Conservation (phyloP, 2,113 vertebrate genomes). For the Caracal caracal region DNA sequence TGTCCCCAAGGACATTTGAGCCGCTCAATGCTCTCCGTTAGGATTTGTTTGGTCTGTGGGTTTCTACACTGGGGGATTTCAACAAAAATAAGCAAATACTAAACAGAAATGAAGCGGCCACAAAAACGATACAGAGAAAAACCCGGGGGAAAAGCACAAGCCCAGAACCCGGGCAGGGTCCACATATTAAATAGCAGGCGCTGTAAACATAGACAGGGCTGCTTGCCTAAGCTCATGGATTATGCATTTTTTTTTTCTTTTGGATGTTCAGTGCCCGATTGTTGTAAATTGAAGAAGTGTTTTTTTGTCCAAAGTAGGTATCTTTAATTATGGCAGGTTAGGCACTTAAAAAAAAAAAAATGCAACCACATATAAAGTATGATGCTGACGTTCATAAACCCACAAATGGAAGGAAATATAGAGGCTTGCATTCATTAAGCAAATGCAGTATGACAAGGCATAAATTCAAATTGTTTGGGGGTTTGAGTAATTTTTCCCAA, state of each 20-base stretch:
- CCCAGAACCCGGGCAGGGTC: constrained; percentile 58
- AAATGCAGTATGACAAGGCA: constrained; percentile 60
- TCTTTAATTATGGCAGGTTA: constrained; percentile 59
- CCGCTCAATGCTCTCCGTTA: constrained; percentile 81
- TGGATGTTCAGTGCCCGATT: not conserved
- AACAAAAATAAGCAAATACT: constrained; percentile 87
- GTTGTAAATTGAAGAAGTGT: constrained; percentile 48
- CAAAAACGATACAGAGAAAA: constrained; percentile 78
- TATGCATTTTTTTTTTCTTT: not conserved
- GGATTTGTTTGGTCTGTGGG: constrained; percentile 87
- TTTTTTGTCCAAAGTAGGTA: constrained; percentile 53
- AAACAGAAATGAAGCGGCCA: constrained; percentile 79
- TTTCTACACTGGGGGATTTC: constrained; percentile 84
- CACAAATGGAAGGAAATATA: constrained; percentile 70
- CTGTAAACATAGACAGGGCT: constrained; percentile 36
- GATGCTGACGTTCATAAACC: constrained; percentile 52
- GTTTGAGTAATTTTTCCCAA: constrained; percentile 62
- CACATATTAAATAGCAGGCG: constrained; percentile 57
- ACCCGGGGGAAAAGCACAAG: constrained; percentile 60
- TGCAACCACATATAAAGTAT: constrained; percentile 53
- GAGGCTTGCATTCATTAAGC: constrained; percentile 68
- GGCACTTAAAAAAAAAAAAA: constrained; percentile 43
- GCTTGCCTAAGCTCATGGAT: not conserved
- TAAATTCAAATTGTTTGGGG: constrained; percentile 65
- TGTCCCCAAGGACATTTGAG: constrained; percentile 93